Conservation (phyloP, 2,888 invertebrate species). For the Dynastes grantii region DNA sequence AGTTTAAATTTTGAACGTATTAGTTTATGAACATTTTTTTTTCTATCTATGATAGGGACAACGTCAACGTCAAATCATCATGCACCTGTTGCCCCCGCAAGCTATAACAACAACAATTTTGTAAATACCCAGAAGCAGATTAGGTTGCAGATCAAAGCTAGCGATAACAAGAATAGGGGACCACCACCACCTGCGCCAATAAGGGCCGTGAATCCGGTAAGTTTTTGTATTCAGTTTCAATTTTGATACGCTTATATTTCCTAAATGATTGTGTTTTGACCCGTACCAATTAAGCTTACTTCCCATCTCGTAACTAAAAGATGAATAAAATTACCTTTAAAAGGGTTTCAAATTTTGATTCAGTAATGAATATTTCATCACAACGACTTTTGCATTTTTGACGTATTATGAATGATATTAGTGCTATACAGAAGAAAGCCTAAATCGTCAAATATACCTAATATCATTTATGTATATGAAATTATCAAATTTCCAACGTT, state of each 20-base stretch:
- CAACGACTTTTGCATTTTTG: too few relatives aligned
- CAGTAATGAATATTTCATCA: background rate
- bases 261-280: background rate
- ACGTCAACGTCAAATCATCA: constrained; percentile 13
- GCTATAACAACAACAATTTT: constrained; percentile 58
- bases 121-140: constrained; percentile 66
- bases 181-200: constrained; percentile 86
- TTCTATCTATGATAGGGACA: background rate
- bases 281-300: too few relatives aligned
- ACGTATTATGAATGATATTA: too few relatives aligned
- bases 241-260: background rate
- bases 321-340: too few relatives aligned
- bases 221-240: constrained; percentile 22
- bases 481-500: too few relatives aligned
- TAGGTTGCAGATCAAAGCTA: constrained; percentile 67
- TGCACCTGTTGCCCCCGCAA: background rate
- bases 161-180: constrained; percentile 76
- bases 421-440: too few relatives aligned
- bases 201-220: constrained; percentile 68
- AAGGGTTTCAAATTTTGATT: background rate
- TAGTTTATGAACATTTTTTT: background rate
- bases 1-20: background rate
- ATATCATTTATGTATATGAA: too few relatives aligned
- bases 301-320: too few relatives aligned
- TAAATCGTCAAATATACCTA: too few relatives aligned